Base-by-base conservation (phyloP, 2,888 invertebrate species). In the Hoplodrina ambigua region DNA sequence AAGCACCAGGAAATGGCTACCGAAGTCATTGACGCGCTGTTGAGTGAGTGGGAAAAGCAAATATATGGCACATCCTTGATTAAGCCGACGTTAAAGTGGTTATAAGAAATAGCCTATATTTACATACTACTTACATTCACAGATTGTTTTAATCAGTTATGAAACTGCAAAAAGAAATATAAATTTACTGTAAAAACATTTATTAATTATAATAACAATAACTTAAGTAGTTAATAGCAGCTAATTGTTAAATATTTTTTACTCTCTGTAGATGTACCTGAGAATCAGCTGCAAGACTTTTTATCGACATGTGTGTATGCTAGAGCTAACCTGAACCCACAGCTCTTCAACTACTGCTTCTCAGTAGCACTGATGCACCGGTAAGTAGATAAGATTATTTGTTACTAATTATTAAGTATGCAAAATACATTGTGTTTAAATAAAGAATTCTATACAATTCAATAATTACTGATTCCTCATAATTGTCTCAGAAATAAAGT, bases 301-400 rank as follows among this genome's bases (percentile, higher is more conserved):
- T 91, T 97, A 33, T 97, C 98, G 0, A 96, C 97, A 19, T 96
- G 97, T 57, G 97, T 97, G 11, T 98, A 96, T 86, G 96, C 97
- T 56, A 96, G 98, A 71, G 97, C 97, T 82, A 97, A 97, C 52
- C 93, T 98, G 13, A 98, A 98, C 91, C 97, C 98, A 0, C 97
- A 97, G 81, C 91, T 98, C 79, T 98, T 98, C 93, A 97, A 98
- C 90, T 98, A 98, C 89, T 97, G 97, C 55, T 96, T 97, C 53
- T 97, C 98, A 0, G 98, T 98, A 10, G 97, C 98, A 0, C 91
- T 98, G 25, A 96, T 98, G 85, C 98, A 98, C 94, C 96, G 98
- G 96, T 95, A 83, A 85, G 81, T 66, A 19, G 6, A 52, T n/a
- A 1, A 25, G 33, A 7, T 19, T 20, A 56, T 19, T 33, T 62